These are phyloP conservation scores for Nothocercus julius DNA, from an alignment of 2,113 vertebrate species.

Conservation along the genomic window DNA sequence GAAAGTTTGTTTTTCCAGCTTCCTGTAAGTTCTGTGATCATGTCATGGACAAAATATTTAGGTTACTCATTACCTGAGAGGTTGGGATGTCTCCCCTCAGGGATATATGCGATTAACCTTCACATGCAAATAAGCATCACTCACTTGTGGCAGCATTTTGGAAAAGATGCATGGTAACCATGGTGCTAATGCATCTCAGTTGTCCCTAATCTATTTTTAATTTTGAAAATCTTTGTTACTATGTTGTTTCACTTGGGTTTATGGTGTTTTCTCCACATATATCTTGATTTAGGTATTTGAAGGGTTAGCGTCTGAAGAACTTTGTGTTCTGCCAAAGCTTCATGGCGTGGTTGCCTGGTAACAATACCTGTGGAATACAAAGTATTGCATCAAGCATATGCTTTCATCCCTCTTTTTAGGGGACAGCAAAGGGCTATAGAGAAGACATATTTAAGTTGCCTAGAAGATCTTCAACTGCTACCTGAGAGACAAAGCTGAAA, in stretches of 20 bases:
- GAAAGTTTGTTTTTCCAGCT: background rate
- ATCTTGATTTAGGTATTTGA: conserved; percentile 30
- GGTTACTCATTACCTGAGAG: background rate
- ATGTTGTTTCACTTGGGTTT: background rate
- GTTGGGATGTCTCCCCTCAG: background rate
- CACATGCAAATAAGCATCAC: background rate
- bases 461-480: background rate
- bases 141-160: background rate
- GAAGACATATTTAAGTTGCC: conserved; percentile 14
- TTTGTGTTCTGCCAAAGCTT: conserved; percentile 35
- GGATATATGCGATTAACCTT: background rate
- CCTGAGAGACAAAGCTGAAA: background rate
- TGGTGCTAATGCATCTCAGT: background rate
- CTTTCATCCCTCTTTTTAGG: background rate
- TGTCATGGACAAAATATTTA: background rate
- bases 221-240: background rate
- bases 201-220: background rate
- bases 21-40: background rate
- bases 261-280: background rate
- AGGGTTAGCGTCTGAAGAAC: conserved; percentile 52
- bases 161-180: background rate
- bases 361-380: conserved; percentile 39
- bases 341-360: conserved; percentile 64
- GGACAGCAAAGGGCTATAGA: background rate
- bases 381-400: background rate